Base-by-base conservation (phyloP, 2,888 invertebrate genomes). In the Julus scanicus region DNA sequence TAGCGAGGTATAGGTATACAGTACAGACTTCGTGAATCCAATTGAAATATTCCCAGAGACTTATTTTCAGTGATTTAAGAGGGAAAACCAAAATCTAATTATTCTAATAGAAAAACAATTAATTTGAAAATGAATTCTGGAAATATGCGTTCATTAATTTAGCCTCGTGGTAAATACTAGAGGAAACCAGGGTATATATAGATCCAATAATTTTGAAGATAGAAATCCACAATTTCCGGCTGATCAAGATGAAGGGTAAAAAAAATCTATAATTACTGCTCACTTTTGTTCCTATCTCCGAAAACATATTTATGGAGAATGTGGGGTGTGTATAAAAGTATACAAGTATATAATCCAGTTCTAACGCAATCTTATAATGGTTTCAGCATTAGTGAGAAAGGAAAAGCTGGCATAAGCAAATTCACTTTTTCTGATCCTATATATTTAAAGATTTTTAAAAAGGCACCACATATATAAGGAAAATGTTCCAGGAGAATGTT, bases 191-290 rank as follows among this genome's bases (percentile, higher is more conserved):
- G 37, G 80, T 11, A 9, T 53, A 53, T 13, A 15, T 80, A 80
- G 15, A 80, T 80, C 80, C 80, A 37, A 71, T 39, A 80, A 80
- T 80, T 80, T 80, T 15, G 80, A 80, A 80, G 80, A 80, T 80
- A 80, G 80, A 80, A 80, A 80, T 80, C 80, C 80, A 80, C 80
- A 80, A 80, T 80, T 80, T 80, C 80, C 80, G 80, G 80, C 9
- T 80, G 80, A 80, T 80, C 80, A 80, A 80, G 80, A 80, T 80
- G 80, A 80, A 80, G 80, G 80, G 80, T 80, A 80, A 80, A 37
- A 80, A 80, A 63, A 80, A 80, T 80, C 80, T 80, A 80, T 80
- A 80, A 80, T 80, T 80, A 80, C 80, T 39, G 29, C 80, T 37
- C 37, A 37, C 80, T 80, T 39, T 80, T 80, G 80, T 80, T 80